These are phyloP conservation scores for Platysteira castanea DNA, from an alignment of 2,113 vertebrate genomes.

Conservation along the genomic window DNA sequence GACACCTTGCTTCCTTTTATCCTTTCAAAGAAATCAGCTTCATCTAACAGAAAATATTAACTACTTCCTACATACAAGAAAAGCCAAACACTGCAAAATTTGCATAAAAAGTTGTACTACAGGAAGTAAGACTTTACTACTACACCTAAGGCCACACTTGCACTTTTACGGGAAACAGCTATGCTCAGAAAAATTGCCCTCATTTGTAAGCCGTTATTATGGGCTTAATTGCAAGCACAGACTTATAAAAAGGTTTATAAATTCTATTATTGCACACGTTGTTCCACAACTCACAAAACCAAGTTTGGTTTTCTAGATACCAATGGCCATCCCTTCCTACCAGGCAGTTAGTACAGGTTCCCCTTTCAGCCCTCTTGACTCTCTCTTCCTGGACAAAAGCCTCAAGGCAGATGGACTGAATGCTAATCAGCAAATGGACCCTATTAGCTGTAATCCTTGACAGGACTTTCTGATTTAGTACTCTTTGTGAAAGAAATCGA, in stretches of 20 bases:
- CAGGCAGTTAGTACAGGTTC: neutral
- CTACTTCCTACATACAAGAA: neutral
- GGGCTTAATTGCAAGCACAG: neutral
- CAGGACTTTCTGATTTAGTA: neutral
- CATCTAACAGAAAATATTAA: neutral
- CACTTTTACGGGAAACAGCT: neutral
- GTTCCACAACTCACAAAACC: neutral
- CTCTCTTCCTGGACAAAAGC: neutral
- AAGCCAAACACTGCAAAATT: neutral
- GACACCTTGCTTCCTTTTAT: neutral
- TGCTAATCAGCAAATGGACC: neutral
- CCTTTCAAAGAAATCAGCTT: neutral
- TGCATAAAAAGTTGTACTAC: neutral
- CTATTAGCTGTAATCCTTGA: neutral
- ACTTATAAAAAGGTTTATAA: neutral
- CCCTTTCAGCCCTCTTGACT: neutral
- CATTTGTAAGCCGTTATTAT: neutral
- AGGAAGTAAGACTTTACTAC: neutral
- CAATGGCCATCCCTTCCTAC: neutral
- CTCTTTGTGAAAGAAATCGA: neutral
- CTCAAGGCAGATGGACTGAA: neutral
- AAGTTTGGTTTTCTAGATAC: neutral
- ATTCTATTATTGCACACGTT: neutral
- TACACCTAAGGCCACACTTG: neutral
- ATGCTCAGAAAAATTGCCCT: neutral